A percentile compares a stretch with the other conserved stretches of the same genome.
Evolutionary conservation across 2,888 invertebrate genomes (phyloP).

Genomic region (Drosophila gaucha): DNA sequence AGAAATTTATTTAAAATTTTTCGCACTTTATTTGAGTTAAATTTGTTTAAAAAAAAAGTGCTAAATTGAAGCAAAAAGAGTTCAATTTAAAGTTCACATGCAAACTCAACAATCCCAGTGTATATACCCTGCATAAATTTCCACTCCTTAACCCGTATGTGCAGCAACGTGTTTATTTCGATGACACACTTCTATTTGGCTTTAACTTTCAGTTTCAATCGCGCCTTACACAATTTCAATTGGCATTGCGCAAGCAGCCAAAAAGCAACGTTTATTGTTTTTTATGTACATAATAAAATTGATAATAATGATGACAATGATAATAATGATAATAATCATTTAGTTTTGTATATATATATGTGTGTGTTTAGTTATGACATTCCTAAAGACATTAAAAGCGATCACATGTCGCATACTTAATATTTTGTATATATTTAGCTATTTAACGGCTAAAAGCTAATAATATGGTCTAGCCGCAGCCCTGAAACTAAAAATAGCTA

Average conservation of each 20-base stretch:
- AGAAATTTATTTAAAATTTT: too few relatives aligned
- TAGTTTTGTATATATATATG: slow-evolving; percentile 19
- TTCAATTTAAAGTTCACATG: too few relatives aligned
- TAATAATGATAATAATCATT: slow-evolving; percentile 1
- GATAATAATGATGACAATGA: slow-evolving; percentile 7
- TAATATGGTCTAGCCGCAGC: not conserved
- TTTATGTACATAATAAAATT: slow-evolving; percentile 15
- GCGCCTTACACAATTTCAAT: slow-evolving; percentile 34
- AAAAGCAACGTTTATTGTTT: slow-evolving; percentile 31
- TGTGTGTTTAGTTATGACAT: slow-evolving; percentile 14
- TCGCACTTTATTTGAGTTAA: too few relatives aligned
- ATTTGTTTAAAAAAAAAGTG: too few relatives aligned
- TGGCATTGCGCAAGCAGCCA: slow-evolving; percentile 39
- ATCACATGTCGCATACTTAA: slow-evolving; percentile 71
- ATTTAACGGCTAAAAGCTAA: slow-evolving; percentile 8
- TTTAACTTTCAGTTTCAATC: slow-evolving; percentile 48
- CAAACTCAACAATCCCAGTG: not conserved
- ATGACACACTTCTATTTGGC: slow-evolving; percentile 44
- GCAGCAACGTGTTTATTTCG: slow-evolving; percentile 7
- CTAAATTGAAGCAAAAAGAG: too few relatives aligned
- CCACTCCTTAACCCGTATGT: slow-evolving; percentile 25
- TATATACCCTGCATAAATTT: not conserved
- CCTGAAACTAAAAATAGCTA: not conserved
- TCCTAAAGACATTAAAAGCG: slow-evolving; percentile 52
- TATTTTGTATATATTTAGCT: slow-evolving; percentile 44